Evolutionary conservation across 2,113 vertebrate genomes (phyloP).

Genomic region (Perca schrenkii): DNA sequence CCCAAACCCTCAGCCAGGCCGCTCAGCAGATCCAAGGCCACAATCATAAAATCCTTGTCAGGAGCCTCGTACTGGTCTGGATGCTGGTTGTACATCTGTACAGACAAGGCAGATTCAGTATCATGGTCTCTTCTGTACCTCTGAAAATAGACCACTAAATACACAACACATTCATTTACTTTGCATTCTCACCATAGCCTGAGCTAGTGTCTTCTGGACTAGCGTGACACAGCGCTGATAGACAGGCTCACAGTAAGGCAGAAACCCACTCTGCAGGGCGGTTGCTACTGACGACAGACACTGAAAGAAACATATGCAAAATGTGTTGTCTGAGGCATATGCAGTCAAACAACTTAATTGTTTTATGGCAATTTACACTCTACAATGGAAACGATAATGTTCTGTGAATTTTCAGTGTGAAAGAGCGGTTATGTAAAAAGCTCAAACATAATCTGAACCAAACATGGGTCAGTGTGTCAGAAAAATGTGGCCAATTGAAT

Average conservation of each 20-base stretch:
- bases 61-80: conserved; percentile 96
- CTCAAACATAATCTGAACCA: background rate
- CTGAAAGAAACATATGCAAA: conserved; percentile 47
- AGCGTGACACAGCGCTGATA: conserved; percentile 97
- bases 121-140: background rate
- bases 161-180: too few relatives aligned
- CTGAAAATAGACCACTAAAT: background rate
- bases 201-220: conserved; percentile 95
- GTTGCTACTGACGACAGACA: conserved; percentile 96
- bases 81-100: conserved; percentile 96
- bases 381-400: background rate
- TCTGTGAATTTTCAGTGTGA: background rate
- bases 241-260: conserved; percentile 95
- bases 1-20: conserved; percentile 95
- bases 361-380: background rate
- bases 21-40: conserved; percentile 94
- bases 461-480: background rate
- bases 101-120: background rate
- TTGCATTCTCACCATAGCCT: conserved; percentile 91
- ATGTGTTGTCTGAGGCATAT: background rate
- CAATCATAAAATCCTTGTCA: conserved; percentile 98
- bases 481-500: background rate
- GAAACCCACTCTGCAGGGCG: conserved; percentile 93
- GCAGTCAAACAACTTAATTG: background rate
- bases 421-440: background rate